Base-by-base conservation (phyloP, 1,140 invertebrate species). In the Drosophila repletoides region DNA sequence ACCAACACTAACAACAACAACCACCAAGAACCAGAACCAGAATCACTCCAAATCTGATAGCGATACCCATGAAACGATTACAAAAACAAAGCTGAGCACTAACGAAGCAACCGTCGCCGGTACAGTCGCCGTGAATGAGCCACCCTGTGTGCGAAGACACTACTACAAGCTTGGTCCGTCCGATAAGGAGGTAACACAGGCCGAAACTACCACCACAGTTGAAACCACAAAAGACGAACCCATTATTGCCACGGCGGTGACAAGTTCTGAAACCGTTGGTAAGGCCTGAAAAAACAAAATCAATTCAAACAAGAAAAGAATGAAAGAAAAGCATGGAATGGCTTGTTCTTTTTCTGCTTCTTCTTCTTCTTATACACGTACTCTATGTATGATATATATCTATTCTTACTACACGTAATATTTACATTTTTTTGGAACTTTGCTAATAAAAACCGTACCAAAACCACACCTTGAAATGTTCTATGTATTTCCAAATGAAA, bases 151-250 rank as follows among this genome's bases (percentile, higher is more conserved):
- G 40, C 79, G 79, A 34, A 70, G 77, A 34, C 28, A 76, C 14
- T 89, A 73, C 55, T 89, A 89, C 64, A 64, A 83, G 49, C 66
- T 86, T 60, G 88, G 88, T 75, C 80, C 74, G 59, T 72, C 73
- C 74, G 76, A 69, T 63, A 36, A 65, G 34, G 45, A 49, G 10
- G 46, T 36, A 7, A 19, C 40, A 24, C 2, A 26, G 15, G 12
- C 31, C 22, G 28, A 12, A 17, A 9, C 17, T 4, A n/a, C 24
- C 7, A 1, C 45, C 21, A 33, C 38, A 3, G 9, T 19, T 1
- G 12, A 12, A 56, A 28, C 19, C 19, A 15, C 51, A 34, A n/a
- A 15, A 6, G 21, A 15, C 1, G 48, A 15, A n/a, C 19, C 48
- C 51, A 26, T 6, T 28, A 41, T 55, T 45, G 56, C 58, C 55